Evolutionary conservation across 2,888 invertebrate genomes (phyloP).

Genomic region (Mimumesa dahlbomi): DNA sequence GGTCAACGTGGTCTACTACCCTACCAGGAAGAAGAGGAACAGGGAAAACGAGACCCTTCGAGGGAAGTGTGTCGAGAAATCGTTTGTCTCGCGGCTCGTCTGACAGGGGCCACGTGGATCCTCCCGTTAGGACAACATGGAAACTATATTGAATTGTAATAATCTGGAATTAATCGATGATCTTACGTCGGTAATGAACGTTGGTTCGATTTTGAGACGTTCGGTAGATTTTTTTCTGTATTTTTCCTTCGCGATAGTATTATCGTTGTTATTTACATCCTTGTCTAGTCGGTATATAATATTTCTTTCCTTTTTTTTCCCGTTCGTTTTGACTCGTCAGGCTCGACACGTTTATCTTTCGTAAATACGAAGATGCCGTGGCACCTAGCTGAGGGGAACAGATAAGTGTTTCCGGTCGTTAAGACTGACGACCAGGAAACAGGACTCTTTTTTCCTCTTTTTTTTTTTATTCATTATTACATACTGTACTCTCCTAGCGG

Average conservation of each 20-base stretch:
- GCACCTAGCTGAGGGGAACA: slow-evolving; percentile 39
- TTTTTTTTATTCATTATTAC: slow-evolving; percentile 3
- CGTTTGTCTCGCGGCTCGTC: slow-evolving; percentile 2
- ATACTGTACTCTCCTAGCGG: slow-evolving; percentile 12
- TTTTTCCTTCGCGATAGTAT: slow-evolving; percentile 30
- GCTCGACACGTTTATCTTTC: slow-evolving; percentile 49
- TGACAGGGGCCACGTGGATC: slow-evolving; percentile 32
- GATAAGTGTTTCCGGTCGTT: slow-evolving; percentile 60
- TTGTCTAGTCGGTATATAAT: slow-evolving; percentile 20
- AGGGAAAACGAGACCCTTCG: slow-evolving; percentile 24
- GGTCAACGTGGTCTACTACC: slow-evolving; percentile 28
- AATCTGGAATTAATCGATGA: too few relatives aligned
- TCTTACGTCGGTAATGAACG: too few relatives aligned
- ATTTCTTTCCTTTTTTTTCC: not conserved
- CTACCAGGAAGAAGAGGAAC: slow-evolving; percentile 36
- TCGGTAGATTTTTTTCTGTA: not conserved
- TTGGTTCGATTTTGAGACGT: not conserved
- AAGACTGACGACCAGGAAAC: slow-evolving; percentile 32
- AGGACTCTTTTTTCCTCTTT: too few relatives aligned
- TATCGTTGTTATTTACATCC: slow-evolving; percentile 30
- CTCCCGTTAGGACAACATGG: slow-evolving; percentile 62
- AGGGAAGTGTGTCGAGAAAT: slow-evolving; percentile 13
- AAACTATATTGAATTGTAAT: slow-evolving; percentile 71
- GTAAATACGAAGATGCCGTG: slow-evolving; percentile 44
- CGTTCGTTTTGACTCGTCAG: slow-evolving; percentile 27